Base-by-base conservation (phyloP, 2,113 vertebrate genomes). In the Pelecanus crispus region DNA sequence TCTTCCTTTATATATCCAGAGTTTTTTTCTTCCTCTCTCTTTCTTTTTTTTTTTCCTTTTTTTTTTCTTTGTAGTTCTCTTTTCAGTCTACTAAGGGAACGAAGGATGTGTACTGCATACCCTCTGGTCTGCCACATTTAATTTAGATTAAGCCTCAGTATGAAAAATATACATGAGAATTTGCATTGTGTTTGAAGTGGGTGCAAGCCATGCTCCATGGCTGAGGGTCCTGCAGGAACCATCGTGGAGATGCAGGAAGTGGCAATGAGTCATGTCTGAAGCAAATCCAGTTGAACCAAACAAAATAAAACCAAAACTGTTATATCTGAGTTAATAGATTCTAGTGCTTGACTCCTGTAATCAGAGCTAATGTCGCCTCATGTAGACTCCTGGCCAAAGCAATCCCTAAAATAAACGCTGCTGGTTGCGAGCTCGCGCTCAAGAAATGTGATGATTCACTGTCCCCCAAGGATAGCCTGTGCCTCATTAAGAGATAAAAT, bases 181-280 rank as follows among this genome's bases (percentile, higher is more conserved):
- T 97, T 89, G 59, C 80, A 68, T 85, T 75, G 52, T 58, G 67
- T 95, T 97, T 97, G 97, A 97, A 97, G 97, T 95, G 95, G 91
- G 94, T 94, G 78, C 9, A 38, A 95, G 74, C 93, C 94, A 45
- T 24, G 79, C 72, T 93, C 56, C 32, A 7, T 1, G 8, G 86
- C 89, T 92, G 52, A 89, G 78, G 62, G 86, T 92, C 77, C 90
- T 93, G 93, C 90, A 95, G 93, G 90, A 97, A 55, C 77, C 67
- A 67, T 40, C 42, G 7, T 15, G 52, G 92, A 94, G 89, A 38
- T 90, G 88, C 94, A 93, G 45, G 34, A 97, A 97, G 95, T 71
- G 75, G 83, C 97, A 96, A 90, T 81, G 89, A 95, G 73, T 96
- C 84, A 82, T 77, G 87, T 94, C 96, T 97, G 96, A 96, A 88